These are phyloP conservation scores for Teinopalpus imperialis DNA, from an alignment of 2,888 invertebrate genomes.

Conservation along the genomic window DNA sequence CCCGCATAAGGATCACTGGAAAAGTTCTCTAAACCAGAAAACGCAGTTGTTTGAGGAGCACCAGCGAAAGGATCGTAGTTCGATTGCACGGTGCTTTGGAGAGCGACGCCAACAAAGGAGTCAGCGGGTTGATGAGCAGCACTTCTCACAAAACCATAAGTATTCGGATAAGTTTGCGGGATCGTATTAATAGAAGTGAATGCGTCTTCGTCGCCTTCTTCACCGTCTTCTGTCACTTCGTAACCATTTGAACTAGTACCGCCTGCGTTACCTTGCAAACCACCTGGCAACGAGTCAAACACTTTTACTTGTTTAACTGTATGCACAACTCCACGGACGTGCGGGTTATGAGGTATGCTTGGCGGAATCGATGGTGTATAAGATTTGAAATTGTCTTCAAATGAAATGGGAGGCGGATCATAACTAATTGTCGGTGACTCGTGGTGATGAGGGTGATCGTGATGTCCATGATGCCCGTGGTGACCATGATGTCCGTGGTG, in stretches of 20 bases:
- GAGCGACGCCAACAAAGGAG: constrained; percentile 47
- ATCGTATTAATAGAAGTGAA: constrained; percentile 58
- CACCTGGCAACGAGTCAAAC: constrained; percentile 61
- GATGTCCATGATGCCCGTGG: constrained; percentile 37
- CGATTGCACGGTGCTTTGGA: constrained; percentile 46
- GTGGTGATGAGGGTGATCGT: constrained; percentile 52
- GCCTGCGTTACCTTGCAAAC: constrained; percentile 38
- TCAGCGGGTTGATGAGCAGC: constrained; percentile 50
- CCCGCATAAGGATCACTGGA: constrained; percentile 46
- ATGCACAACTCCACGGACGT: constrained; percentile 53
- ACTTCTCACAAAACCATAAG: constrained; percentile 54
- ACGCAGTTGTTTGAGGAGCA: constrained; percentile 45
- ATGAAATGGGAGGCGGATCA: constrained; percentile 42
- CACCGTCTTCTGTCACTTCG: constrained; percentile 68
- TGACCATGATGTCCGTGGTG: constrained; percentile 32
- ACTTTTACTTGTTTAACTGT: constrained; percentile 73
- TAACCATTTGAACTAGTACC: constrained; percentile 50
- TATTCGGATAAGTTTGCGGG: constrained; percentile 58
- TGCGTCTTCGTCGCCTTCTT: constrained; percentile 60
- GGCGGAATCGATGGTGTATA: constrained; percentile 48
- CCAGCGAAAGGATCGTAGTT: constrained; percentile 51
- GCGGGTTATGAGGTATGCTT: constrained; percentile 42
- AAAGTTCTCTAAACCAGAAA: constrained; percentile 48
- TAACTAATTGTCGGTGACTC: constrained; percentile 38
- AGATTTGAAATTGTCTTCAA: constrained; percentile 53